Evolutionary conservation across 2,797 vertebrate genomes (phyloP).

Genomic region (Pseudochromis fuscus): DNA sequence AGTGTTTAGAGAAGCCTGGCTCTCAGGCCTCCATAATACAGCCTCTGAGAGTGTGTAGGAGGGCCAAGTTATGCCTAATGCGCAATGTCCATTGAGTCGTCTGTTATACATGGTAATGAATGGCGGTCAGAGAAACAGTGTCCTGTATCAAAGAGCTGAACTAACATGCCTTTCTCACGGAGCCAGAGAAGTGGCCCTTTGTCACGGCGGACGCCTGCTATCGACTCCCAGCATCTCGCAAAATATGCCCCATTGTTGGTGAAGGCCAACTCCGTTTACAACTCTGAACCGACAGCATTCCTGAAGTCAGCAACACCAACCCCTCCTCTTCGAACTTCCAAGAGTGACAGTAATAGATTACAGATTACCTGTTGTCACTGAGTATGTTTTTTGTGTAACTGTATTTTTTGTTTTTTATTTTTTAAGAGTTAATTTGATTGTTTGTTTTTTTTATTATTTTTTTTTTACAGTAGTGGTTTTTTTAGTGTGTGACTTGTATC

Average conservation of each 20-base stretch:
- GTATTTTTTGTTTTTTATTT: background rate
- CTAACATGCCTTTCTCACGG: conserved; percentile 92
- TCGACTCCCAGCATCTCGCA: conserved; percentile 81
- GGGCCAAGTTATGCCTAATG: conserved; percentile 89
- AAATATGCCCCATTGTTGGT: conserved; percentile 86
- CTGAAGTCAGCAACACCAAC: conserved; percentile 69
- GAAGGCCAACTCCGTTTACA: conserved; percentile 84
- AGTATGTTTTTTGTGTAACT: background rate
- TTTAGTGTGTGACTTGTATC: background rate
- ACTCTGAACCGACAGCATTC: conserved; percentile 79
- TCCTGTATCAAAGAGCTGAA: conserved; percentile 88
- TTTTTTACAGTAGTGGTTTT: no score
- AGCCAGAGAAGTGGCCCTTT: conserved; percentile 84
- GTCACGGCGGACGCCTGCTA: conserved; percentile 80
- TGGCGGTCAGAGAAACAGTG: conserved; percentile 92
- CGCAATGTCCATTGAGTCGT: conserved; percentile 91
- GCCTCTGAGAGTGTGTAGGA: conserved; percentile 86
- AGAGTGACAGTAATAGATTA: conserved; percentile 35
- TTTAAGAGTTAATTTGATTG: no score
- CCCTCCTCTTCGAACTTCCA: conserved; percentile 45
- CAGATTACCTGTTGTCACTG: conserved; percentile 7
- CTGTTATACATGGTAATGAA: conserved; percentile 94
- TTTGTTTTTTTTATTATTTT: background rate
- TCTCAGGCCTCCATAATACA: conserved; percentile 60
- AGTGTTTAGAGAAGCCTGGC: conserved; percentile 64